Conservation (phyloP, 2,888 invertebrate species). For the Parthenolecanium corni region DNA sequence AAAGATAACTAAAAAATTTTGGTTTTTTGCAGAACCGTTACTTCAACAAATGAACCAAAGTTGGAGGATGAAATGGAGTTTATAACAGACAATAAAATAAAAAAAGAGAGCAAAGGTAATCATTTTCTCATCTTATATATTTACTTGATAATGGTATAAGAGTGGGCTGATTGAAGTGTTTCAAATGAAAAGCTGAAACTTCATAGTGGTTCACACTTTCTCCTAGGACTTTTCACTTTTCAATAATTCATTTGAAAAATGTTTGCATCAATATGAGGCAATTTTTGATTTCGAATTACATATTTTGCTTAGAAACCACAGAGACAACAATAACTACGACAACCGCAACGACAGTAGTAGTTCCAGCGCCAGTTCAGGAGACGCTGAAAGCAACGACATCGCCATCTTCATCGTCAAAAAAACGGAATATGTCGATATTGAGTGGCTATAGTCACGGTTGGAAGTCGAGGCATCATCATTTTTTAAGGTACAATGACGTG, state of each 20-base stretch:
- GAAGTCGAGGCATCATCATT: slow-evolving; percentile 65
- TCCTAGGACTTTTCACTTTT: no score
- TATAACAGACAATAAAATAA: slow-evolving; percentile 45
- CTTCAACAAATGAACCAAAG: slow-evolving; percentile 14
- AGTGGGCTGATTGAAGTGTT: no score
- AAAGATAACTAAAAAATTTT: neutral
- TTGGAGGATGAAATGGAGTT: slow-evolving; percentile 49
- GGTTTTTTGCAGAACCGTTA: slow-evolving; percentile 2
- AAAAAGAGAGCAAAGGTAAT: slow-evolving; percentile 38
- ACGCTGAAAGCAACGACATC: slow-evolving; percentile 9
- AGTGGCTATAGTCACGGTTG: slow-evolving; percentile 55
- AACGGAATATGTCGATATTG: slow-evolving; percentile 44
- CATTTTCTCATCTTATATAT: neutral
- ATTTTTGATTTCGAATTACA: no score
- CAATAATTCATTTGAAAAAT: no score
- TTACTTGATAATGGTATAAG: no score
- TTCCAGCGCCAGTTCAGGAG: neutral
- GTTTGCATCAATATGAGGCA: no score
- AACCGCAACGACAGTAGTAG: neutral
- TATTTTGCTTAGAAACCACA: no score
- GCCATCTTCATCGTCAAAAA: slow-evolving; percentile 30
- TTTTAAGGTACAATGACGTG: slow-evolving; percentile 65
- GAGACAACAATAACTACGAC: neutral
- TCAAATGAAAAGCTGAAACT: no score
- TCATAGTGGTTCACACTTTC: no score